Conservation (phyloP, 1,140 invertebrate species). For the Microvelia longipes region DNA sequence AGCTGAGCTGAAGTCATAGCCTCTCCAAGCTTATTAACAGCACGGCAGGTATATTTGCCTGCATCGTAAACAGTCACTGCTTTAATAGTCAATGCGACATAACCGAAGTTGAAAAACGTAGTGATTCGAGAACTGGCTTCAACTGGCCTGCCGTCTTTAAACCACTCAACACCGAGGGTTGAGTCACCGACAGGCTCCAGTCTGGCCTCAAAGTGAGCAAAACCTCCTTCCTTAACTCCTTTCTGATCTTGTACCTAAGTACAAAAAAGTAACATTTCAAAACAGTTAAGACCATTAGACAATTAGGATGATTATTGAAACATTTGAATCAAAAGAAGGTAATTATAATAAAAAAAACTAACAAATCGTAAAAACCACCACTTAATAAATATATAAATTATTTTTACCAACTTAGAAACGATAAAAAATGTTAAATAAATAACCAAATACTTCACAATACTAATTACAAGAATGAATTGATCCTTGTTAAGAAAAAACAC, state of each 20-base stretch:
- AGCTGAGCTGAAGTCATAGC: slow-evolving; percentile 77
- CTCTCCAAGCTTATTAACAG: slow-evolving; percentile 74
- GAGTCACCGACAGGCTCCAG: slow-evolving; percentile 86
- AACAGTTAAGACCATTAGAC: no score
- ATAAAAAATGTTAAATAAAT: no score
- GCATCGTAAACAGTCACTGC: slow-evolving; percentile 78
- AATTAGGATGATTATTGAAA: no score
- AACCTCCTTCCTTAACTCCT: slow-evolving; percentile 77
- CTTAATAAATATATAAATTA: no score
- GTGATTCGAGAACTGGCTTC: slow-evolving; percentile 88
- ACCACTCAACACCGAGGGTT: slow-evolving; percentile 83
- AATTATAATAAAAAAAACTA: no score
- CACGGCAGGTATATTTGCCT: slow-evolving; percentile 79
- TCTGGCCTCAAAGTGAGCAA: slow-evolving; percentile 89
- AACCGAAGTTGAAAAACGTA: slow-evolving; percentile 91
- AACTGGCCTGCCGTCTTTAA: slow-evolving; percentile 78
- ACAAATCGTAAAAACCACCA: no score
- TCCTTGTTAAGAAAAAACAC: no score
- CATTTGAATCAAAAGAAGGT: no score
- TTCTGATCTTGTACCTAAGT: slow-evolving; percentile 44
- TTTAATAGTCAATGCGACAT: slow-evolving; percentile 90
- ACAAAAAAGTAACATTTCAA: no score
- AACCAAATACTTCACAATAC: no score
- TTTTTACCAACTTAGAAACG: no score
- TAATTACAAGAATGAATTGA: no score